Evolutionary conservation across 2,113 vertebrate species (phyloP).

Genomic region (Chelonoidis abingdonii): DNA sequence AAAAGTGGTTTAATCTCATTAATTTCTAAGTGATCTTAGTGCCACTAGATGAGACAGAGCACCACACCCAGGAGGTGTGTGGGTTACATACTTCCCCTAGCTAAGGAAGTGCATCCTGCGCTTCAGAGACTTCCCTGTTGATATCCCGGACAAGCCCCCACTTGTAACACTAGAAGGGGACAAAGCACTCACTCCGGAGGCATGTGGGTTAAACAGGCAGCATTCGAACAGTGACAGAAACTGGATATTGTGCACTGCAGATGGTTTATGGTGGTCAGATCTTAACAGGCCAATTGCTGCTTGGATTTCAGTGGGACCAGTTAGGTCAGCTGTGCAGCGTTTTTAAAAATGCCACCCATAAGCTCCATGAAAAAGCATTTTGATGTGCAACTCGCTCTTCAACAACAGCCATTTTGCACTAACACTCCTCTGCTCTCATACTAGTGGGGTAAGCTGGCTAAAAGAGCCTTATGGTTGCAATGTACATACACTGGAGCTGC

Average conservation of each 20-base stretch:
- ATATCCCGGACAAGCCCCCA: too few species aligned
- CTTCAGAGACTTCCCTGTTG: too few species aligned
- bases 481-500: neutral
- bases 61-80: too few species aligned
- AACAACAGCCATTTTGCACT: neutral
- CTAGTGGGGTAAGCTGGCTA: neutral
- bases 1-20: too few species aligned
- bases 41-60: too few species aligned
- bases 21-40: too few species aligned
- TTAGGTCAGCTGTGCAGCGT: neutral
- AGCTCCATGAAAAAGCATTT: neutral
- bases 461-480: neutral
- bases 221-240: neutral
- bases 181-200: too few species aligned
- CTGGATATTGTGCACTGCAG: neutral
- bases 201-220: too few species aligned
- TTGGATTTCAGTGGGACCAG: too few species aligned
- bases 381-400: rapidly evolving
- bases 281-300: neutral
- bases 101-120: too few species aligned
- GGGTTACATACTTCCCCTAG: too few species aligned
- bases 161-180: too few species aligned
- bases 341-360: neutral
- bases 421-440: neutral
- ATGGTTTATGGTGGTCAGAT: neutral